Conservation (phyloP, 1,140 invertebrate species). For the Lycorma delicatula region DNA sequence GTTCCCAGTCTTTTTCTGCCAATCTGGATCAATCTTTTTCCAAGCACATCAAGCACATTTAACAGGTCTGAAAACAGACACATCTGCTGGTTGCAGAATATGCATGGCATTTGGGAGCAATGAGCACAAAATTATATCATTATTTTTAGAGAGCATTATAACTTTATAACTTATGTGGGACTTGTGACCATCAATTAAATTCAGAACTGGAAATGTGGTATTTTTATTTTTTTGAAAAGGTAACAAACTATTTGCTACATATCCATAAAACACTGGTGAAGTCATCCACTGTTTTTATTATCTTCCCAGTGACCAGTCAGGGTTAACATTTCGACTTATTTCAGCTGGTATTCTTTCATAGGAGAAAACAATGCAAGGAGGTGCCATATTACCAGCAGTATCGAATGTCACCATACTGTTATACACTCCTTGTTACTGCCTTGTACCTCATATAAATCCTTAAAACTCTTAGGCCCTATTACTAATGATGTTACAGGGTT, state of each 20-base stretch:
- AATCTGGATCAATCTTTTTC: conserved; percentile 28
- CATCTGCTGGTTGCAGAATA: conserved; percentile 36
- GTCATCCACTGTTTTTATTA: neutral
- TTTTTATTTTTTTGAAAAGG: conserved; percentile 29
- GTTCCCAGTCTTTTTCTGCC: neutral
- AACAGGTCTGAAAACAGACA: conserved; percentile 32
- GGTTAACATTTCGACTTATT: neutral
- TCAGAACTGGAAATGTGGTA: conserved; percentile 31
- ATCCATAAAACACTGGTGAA: conserved; percentile 29
- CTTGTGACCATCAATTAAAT: conserved; percentile 33
- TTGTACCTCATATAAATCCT: neutral
- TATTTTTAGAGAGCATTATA: conserved; percentile 28
- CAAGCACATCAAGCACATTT: conserved; percentile 32
- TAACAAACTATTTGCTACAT: conserved; percentile 32
- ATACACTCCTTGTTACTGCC: neutral
- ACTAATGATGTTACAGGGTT: neutral
- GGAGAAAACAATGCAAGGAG: neutral
- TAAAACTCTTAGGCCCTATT: neutral
- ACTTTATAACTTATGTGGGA: conserved; percentile 30
- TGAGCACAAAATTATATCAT: conserved; percentile 32
- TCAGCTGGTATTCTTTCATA: conserved; percentile 1
- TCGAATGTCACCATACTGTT: neutral
- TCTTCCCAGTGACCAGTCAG: neutral
- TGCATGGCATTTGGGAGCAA: conserved; percentile 35
- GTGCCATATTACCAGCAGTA: neutral